Evolutionary conservation across 2,113 vertebrate species (phyloP).

Genomic region (Pipa parva): DNA sequence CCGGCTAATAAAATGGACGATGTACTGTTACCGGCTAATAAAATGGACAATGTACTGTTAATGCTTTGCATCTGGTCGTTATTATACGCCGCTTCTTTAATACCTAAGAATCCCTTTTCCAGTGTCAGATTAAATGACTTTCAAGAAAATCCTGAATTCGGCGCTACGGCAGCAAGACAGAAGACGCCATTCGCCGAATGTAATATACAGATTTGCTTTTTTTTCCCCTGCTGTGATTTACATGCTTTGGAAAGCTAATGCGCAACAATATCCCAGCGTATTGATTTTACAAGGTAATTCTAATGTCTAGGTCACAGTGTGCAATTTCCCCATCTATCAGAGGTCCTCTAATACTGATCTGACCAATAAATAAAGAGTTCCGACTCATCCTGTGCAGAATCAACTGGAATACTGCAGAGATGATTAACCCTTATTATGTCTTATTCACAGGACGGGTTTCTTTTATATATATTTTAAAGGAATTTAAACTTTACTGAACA

Average conservation of each 20-base stretch:
- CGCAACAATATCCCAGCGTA: slow-evolving; percentile 36
- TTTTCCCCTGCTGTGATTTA: slow-evolving; percentile 29
- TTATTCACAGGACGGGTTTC: too few relatives aligned
- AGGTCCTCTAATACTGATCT: slow-evolving; percentile 23
- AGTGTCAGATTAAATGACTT: slow-evolving; percentile 11
- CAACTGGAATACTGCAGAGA: slow-evolving; percentile 11
- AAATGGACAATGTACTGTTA: too few relatives aligned
- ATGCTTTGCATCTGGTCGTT: too few relatives aligned
- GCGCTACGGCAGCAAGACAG: not conserved
- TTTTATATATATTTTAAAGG: too few relatives aligned
- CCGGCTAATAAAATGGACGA: too few relatives aligned
- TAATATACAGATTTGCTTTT: slow-evolving; percentile 25
- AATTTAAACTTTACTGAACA: too few relatives aligned
- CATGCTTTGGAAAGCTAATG: slow-evolving; percentile 36
- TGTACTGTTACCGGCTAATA: too few relatives aligned
- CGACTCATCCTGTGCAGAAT: slow-evolving; percentile 8
- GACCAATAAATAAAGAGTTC: slow-evolving; percentile 13
- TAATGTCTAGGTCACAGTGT: slow-evolving; percentile 34
- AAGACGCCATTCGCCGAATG: slow-evolving; percentile 22
- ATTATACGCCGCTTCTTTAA: too few relatives aligned
- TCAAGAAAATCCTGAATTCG: slow-evolving; percentile 9
- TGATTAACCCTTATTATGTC: not conserved
- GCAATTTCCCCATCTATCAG: slow-evolving; percentile 36
- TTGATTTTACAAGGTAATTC: slow-evolving; percentile 42
- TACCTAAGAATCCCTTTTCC: not conserved